phyloP scores from a whole-genome alignment of 2,797 vertebrate genomes.

The Morelia viridis region DNA sequence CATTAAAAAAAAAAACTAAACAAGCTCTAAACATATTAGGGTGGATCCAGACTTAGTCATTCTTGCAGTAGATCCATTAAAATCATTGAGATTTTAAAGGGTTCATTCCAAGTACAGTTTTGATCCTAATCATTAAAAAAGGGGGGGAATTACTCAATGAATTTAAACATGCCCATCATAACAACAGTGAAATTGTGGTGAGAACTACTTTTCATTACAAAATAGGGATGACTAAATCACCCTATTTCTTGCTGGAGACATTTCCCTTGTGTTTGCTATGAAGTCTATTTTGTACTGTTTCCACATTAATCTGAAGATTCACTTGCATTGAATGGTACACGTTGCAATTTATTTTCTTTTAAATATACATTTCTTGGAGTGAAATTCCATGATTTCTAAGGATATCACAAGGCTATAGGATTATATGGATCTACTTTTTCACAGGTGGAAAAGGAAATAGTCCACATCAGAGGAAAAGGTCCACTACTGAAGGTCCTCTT shows the following conservation, averaged over 20 bases:
- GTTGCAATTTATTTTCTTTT: background rate
- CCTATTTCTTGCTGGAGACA: background rate
- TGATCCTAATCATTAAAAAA: background rate
- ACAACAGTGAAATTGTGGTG: background rate
- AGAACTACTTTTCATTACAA: background rate
- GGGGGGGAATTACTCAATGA: background rate
- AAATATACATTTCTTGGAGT: background rate
- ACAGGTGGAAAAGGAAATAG: background rate
- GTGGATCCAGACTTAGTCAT: background rate
- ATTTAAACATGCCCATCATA: background rate
- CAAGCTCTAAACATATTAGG: background rate
- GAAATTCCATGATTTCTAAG: background rate
- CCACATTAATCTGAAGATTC: background rate
- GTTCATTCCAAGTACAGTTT: background rate
- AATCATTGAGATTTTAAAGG: background rate
- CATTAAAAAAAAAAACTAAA: background rate
- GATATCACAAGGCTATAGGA: background rate
- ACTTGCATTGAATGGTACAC: background rate
- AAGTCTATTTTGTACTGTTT: background rate
- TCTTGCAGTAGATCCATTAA: background rate
- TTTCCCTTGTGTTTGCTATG: background rate
- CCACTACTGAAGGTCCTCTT: background rate
- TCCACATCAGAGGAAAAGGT: background rate
- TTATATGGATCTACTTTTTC: background rate
- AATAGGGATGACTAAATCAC: background rate